These are phyloP conservation scores for Drosophila macrospina DNA, from an alignment of 2,888 invertebrate species.

Conservation along the genomic window DNA sequence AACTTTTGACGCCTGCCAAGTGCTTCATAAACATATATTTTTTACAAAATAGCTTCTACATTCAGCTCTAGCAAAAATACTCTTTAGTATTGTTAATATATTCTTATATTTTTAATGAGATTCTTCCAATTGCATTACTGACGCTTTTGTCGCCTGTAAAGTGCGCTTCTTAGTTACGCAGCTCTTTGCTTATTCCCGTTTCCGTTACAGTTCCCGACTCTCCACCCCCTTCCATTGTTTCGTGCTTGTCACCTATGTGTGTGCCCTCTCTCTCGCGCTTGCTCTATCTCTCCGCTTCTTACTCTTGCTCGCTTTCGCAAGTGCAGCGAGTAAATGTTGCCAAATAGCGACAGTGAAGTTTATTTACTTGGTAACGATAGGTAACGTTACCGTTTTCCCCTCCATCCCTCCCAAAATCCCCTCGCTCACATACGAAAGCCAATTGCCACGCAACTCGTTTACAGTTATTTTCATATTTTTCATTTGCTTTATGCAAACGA, in stretches of 20 bases:
- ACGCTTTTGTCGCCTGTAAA: constrained; percentile 39
- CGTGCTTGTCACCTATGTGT: constrained; percentile 30
- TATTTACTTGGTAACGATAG: constrained; percentile 77
- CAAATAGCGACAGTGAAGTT: constrained; percentile 76
- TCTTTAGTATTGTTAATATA: background rate
- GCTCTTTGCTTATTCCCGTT: constrained; percentile 27
- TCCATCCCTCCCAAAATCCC: background rate
- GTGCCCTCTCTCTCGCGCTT: background rate
- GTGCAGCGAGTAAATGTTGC: constrained; percentile 15
- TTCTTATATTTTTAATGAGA: background rate
- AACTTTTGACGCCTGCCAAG: too few species aligned
- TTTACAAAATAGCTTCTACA: too few species aligned
- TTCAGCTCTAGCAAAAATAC: too few species aligned
- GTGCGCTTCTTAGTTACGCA: constrained; percentile 21
- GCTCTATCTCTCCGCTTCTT: background rate
- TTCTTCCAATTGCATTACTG: constrained; percentile 1
- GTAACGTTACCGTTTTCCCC: constrained; percentile 26
- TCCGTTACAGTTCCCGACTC: constrained; percentile 17
- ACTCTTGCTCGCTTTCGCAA: background rate
- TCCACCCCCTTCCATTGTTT: background rate
- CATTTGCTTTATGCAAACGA: constrained; percentile 39
- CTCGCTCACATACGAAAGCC: constrained; percentile 10
- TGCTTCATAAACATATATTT: too few species aligned
- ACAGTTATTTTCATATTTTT: constrained; percentile 58
- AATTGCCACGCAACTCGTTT: constrained; percentile 69